phyloP scores from a whole-genome alignment of 2,797 vertebrate genomes.

The Danio aesculapii region DNA sequence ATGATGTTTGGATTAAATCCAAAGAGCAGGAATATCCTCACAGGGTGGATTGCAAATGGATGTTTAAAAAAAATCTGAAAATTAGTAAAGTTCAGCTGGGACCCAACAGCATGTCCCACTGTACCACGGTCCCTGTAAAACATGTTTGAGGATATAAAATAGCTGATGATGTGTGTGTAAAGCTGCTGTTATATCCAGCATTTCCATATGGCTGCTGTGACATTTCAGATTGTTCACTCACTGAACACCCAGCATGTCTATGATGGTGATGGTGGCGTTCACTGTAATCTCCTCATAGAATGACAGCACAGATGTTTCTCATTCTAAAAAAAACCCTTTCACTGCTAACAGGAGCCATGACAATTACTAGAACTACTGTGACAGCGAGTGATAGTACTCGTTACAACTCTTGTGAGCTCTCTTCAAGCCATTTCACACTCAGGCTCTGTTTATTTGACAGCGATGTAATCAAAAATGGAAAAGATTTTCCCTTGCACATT shows the following conservation, averaged over 20 bases:
- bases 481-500: too few relatives aligned
- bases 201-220: constrained; percentile 35
- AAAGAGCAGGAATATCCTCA: not conserved
- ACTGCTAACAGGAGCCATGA: constrained; percentile 9
- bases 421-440: constrained; percentile 2
- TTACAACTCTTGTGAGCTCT: constrained; percentile 11
- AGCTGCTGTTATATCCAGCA: constrained; percentile 15
- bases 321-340: not conserved
- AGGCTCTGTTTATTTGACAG: not conserved
- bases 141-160: constrained; percentile 83
- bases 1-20: not conserved
- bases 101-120: not conserved
- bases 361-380: not conserved
- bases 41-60: not conserved
- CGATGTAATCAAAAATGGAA: too few relatives aligned
- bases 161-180: not conserved
- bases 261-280: not conserved
- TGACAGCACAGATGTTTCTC: constrained; percentile 16
- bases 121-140: constrained; percentile 66
- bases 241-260: constrained; percentile 5
- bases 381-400: not conserved
- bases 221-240: constrained; percentile 19
- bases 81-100: not conserved
- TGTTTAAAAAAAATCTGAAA: too few relatives aligned
- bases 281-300: not conserved